Conservation (phyloP, 2,797 vertebrate species). For the Chaunax sp. region DNA sequence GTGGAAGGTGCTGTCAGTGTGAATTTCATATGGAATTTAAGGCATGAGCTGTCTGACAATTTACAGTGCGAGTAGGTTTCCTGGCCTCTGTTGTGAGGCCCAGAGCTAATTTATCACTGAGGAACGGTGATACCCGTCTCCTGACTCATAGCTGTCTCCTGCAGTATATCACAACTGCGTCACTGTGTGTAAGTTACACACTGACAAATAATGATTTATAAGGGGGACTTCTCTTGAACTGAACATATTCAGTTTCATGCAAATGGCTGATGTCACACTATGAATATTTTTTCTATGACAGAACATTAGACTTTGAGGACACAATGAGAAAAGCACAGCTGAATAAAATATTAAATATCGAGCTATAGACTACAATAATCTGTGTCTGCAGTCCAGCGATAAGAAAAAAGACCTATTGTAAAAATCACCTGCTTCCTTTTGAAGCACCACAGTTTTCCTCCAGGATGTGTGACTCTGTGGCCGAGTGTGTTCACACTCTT, state of each 20-base stretch:
- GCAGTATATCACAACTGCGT: conserved; percentile 33
- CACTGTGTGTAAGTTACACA: conserved; percentile 27
- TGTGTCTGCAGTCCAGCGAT: conserved; percentile 1
- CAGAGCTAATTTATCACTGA: conserved; percentile 56
- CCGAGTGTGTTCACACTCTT: neutral
- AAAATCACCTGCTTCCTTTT: conserved; percentile 21
- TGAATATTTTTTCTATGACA: neutral
- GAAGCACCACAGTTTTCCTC: neutral
- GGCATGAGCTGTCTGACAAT: conserved; percentile 33
- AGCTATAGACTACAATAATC: neutral
- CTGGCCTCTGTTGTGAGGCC: conserved; percentile 25
- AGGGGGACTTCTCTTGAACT: neutral
- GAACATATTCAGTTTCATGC: conserved; percentile 8
- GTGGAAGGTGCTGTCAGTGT: conserved; percentile 30
- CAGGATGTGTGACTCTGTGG: neutral
- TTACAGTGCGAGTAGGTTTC: conserved; percentile 35
- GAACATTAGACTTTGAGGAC: neutral
- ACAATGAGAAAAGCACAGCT: conserved; percentile 13
- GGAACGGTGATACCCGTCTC: conserved; percentile 23
- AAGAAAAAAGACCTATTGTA: conserved; percentile 19
- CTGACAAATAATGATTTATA: conserved; percentile 9
- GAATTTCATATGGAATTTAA: conserved; percentile 50
- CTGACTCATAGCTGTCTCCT: conserved; percentile 53
- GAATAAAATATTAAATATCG: conserved; percentile 4
- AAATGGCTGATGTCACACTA: neutral